phyloP scores from a whole-genome alignment of 2,888 invertebrate species.

The Rhopalosiphum nymphaeae region DNA sequence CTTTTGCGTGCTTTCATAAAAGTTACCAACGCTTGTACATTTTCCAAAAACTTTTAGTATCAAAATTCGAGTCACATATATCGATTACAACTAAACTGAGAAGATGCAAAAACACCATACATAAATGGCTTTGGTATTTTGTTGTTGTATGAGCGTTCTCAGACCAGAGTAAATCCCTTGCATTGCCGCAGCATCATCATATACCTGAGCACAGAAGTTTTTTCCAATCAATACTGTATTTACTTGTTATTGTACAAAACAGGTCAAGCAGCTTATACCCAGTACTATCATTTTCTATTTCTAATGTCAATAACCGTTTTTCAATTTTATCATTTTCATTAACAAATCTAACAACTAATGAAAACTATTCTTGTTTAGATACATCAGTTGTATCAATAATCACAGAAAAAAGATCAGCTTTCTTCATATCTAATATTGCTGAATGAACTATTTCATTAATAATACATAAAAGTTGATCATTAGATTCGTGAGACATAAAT shows the following conservation, averaged over 20 bases:
- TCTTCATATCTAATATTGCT: constrained; percentile 18
- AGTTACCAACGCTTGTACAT: neutral
- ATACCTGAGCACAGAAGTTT: neutral
- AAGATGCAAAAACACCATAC: neutral
- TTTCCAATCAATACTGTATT: neutral
- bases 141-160: neutral
- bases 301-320: neutral
- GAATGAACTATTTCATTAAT: constrained; percentile 14
- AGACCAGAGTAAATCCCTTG: neutral
- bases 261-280: too few species aligned
- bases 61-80: neutral
- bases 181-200: neutral
- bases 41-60: neutral
- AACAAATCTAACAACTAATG: constrained; percentile 7
- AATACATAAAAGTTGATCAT: neutral
- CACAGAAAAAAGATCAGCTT: neutral
- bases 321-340: constrained; percentile 23
- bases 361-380: neutral
- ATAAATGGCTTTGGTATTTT: neutral
- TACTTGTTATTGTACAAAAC: too few species aligned
- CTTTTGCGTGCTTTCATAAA: constrained; percentile 11
- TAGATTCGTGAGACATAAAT: neutral
- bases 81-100: neutral
- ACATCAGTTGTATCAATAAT: neutral
- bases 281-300: neutral